Percentiles rank a stretch among this genome's conserved stretches.
Conservation (phyloP, 2,797 vertebrate genomes). For the Myripristis jacobus region DNA sequence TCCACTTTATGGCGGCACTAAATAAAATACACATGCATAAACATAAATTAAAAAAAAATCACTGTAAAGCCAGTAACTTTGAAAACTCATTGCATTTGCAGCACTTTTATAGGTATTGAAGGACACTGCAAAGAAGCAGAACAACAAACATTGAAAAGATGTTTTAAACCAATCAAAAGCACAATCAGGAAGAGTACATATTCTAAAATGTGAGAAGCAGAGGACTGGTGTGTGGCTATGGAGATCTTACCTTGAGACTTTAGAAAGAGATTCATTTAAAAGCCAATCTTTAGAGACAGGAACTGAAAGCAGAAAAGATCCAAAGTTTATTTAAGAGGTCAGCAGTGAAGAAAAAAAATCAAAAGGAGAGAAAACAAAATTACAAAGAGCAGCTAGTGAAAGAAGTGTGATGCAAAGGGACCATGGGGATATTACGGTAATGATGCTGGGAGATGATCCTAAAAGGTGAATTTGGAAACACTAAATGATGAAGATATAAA, state of each 20-base stretch:
- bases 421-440: conserved; percentile 52
- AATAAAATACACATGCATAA: conserved; percentile 6
- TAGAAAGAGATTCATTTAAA: conserved; percentile 41
- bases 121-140: neutral
- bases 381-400: conserved; percentile 35
- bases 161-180: neutral
- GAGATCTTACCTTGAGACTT: conserved; percentile 27
- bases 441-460: conserved; percentile 39
- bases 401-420: conserved; percentile 25
- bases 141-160: no score
- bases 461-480: conserved; percentile 54
- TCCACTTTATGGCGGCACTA: neutral
- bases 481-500: conserved; percentile 50
- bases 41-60: no score
- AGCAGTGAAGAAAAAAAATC: conserved; percentile 18
- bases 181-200: conserved; percentile 8
- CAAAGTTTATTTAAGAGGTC: conserved; percentile 49
- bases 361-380: conserved; percentile 37
- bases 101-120: conserved; percentile 9
- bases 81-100: no score
- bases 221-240: conserved; percentile 12
- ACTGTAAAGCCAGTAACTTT: no score
- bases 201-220: conserved; percentile 3
- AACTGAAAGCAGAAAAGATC: conserved; percentile 40
- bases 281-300: conserved; percentile 43